Evolutionary conservation across 2,113 vertebrate genomes (phyloP), one percentile per base, ranked within the genome.

Genomic region (Stictonetta naevosa): DNA sequence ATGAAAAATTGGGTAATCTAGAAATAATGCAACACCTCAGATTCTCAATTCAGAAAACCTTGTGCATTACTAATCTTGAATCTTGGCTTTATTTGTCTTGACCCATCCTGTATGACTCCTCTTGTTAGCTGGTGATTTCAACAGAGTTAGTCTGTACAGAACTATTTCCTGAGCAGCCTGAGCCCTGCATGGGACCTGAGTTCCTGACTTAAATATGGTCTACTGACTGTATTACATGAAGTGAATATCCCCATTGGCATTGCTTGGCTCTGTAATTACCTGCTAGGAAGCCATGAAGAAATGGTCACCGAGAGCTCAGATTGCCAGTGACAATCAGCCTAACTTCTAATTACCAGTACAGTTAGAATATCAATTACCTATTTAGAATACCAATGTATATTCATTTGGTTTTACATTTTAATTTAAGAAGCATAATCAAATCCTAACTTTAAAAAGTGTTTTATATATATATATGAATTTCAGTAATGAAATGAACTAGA

Each of bases 381-480:
- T 90, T 91, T 69, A 82, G 40, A 83, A 72, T 28, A 73, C 10
- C 66, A 73, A 6, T 48, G 38, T 38, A 22, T 42, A 20, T 78
- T 86, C 4, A 60, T 56, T 84, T 91, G 17, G 38, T 40, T 92
- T 73, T 76, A 66, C 9, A 44, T 84, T 85, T 92, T 91, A 87
- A 85, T 91, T 95, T 79, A 92, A 85, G 69, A 55, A 87, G 58
- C 28, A 53, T 76, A 95, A 62, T 21, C 15, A 89, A 93, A 84
- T 10, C 33, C 26, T 89, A 42, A 77, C 92, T 88, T 75, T 17
- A 33, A 91, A 90, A 68, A 62, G 8, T 46, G 1, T 7, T 71
- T 22, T 64, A 3, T 52, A 4, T 68, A 6, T 60, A 44, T 40
- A 38, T 59, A 40, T 59, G 62, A 56, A 66, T 89, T 91, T 93